These are phyloP conservation scores for Turritopsis rubra DNA, from an alignment of 30 jellyfish, hydroid and myxozoan genomes.

Conservation along the genomic window DNA sequence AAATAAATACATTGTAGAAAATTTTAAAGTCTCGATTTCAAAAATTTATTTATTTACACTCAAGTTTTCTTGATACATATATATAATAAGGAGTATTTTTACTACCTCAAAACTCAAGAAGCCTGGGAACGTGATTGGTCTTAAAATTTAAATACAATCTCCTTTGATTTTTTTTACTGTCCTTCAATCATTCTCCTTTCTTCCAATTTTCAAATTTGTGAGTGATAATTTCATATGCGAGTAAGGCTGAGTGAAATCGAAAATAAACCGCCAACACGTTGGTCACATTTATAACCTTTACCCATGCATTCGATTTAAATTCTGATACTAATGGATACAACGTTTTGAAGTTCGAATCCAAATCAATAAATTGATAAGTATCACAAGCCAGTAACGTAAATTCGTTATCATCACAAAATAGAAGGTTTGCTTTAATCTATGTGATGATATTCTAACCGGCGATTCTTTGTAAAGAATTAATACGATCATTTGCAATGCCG, in stretches of 20 bases:
- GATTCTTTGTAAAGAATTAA: neutral
- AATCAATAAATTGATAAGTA: neutral
- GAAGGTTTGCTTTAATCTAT: constrained; percentile 4
- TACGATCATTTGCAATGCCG: neutral
- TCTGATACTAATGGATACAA: neutral
- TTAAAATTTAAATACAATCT: too few relatives aligned
- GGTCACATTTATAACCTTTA: neutral
- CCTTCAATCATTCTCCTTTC: too few relatives aligned
- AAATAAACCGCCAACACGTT: constrained; percentile 7
- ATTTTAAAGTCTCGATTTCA: too few relatives aligned
- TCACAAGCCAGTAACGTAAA: neutral
- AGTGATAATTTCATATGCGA: neutral
- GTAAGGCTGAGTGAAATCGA: constrained; percentile 4
- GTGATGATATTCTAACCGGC: neutral
- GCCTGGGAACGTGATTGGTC: too few relatives aligned
- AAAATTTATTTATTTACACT: too few relatives aligned
- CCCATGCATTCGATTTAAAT: neutral
- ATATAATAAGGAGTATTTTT: too few relatives aligned
- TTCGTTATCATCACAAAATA: neutral
- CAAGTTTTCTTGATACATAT: too few relatives aligned
- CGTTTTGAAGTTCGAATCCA: neutral
- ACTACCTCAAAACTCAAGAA: too few relatives aligned
- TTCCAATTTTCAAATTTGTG: constrained; percentile 7
- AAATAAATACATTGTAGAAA: too few relatives aligned
- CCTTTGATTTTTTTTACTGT: too few relatives aligned